Base-by-base conservation (phyloP, 1,140 invertebrate species). In the Sycophila sp. region DNA sequence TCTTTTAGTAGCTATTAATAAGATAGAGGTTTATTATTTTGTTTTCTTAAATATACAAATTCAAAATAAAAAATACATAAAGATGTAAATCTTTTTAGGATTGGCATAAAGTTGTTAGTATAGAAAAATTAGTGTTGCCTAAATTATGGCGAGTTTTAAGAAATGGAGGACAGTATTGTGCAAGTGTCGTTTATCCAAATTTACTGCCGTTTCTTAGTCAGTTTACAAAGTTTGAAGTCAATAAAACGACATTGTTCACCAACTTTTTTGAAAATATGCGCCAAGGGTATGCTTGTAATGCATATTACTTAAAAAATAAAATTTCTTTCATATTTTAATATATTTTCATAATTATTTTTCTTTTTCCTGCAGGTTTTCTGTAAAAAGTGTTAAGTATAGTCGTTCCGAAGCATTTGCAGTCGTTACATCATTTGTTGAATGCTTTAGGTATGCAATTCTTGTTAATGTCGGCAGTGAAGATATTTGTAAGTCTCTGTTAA, bases 131-230 rank as follows among this genome's bases (percentile, higher is more conserved):
- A 8, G 84, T 94, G 15, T 84, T 94, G 49, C 91, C 92, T 1
- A 93, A 93, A 83, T 78, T 96, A 1, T 91, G 89, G 78, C 85
- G 85, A 28, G 82, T 94, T 30, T 77, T 95, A 34, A 87, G 88
- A 76, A 88, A 88, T 76, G 92, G 90, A 32, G 93, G 91, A 4
- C 84, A 89, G 76, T 91, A 91, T 53, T 93, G 91, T 85, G 92
- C 92, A 10, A 82, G 82, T 64, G 83, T 89, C 4, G 88, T 94
- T 73, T 93, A 89, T 78, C 93, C 93, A 10, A 91, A 92, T 82
- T 78, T 95, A 22, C 78, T 95, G 17, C 92, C 93, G 6, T 88
- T 95, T 42, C 74, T 95, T 1, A 92, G 91, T 49, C 89, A 92
- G 74, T 85, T 95, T 53, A 89, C 91, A n/a, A 81, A 82, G 26